Conservation (phyloP, 2,113 vertebrate species). For the Prionailurus viverrinus region DNA sequence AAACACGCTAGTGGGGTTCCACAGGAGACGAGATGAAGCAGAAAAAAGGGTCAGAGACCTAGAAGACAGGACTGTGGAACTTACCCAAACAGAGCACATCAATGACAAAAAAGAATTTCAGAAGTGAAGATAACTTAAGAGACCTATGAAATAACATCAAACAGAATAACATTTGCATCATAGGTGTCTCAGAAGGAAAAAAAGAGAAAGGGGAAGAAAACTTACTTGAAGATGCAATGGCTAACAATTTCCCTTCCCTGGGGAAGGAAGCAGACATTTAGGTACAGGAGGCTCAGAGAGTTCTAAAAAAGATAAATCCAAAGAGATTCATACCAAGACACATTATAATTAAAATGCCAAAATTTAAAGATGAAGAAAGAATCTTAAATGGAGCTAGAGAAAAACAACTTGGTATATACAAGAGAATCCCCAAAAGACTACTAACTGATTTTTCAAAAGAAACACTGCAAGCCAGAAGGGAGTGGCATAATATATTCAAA, state of each 20-base stretch:
- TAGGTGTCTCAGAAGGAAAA: not conserved
- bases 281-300: not conserved
- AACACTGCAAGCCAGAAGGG: not conserved
- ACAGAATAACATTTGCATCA: not conserved
- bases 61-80: not conserved
- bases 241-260: not conserved
- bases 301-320: not conserved
- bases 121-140: not conserved
- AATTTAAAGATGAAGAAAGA: not conserved
- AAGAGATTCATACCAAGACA: not conserved
- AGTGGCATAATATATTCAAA: not conserved
- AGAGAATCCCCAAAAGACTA: not conserved
- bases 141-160: not conserved
- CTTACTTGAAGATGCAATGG: not conserved
- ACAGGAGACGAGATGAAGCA: not conserved
- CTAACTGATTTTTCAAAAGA: not conserved
- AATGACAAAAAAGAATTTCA: not conserved
- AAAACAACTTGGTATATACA: not conserved
- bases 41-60: not conserved
- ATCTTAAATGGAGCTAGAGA: not conserved
- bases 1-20: not conserved
- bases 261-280: not conserved
- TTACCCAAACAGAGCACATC: not conserved
- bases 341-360: not conserved
- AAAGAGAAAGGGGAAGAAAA: not conserved